Evolutionary conservation across 30 jellyfish, hydroid and myxozoan genomes (phyloP).

Genomic region (Sanderia malayensis): DNA sequence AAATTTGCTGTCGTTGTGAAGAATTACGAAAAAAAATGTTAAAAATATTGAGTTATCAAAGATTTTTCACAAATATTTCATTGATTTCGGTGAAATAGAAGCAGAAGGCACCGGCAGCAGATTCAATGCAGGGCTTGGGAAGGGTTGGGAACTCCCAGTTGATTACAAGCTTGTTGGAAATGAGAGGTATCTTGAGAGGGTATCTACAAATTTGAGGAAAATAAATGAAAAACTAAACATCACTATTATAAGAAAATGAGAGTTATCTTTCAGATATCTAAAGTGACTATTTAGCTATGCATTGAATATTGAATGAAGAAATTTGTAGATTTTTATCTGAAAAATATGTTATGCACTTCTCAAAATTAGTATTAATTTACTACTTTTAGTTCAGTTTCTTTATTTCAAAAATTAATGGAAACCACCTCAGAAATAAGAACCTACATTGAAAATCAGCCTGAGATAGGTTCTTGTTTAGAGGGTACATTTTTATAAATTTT

Average conservation of each 20-base stretch:
- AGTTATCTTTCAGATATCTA: background rate
- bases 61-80: too few species aligned
- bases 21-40: too few species aligned
- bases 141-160: too few species aligned
- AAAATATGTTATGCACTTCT: background rate
- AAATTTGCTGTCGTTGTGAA: too few species aligned
- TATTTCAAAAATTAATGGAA: background rate
- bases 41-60: too few species aligned
- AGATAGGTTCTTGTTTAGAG: background rate
- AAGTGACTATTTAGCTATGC: background rate
- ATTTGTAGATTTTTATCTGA: background rate
- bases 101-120: too few species aligned
- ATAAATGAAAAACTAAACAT: background rate
- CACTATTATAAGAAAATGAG: background rate
- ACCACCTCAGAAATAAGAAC: slow-evolving; percentile 2
- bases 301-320: background rate
- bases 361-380: background rate
- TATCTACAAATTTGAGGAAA: background rate
- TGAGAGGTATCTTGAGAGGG: slow-evolving; percentile 5
- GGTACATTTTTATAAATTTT: background rate
- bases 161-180: too few species aligned
- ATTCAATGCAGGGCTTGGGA: too few species aligned
- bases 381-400: background rate
- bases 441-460: slow-evolving; percentile 1
- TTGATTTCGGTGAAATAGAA: too few species aligned